Base-by-base conservation (phyloP, 2,113 vertebrate species). In the Thalassarche chlororhynchos region DNA sequence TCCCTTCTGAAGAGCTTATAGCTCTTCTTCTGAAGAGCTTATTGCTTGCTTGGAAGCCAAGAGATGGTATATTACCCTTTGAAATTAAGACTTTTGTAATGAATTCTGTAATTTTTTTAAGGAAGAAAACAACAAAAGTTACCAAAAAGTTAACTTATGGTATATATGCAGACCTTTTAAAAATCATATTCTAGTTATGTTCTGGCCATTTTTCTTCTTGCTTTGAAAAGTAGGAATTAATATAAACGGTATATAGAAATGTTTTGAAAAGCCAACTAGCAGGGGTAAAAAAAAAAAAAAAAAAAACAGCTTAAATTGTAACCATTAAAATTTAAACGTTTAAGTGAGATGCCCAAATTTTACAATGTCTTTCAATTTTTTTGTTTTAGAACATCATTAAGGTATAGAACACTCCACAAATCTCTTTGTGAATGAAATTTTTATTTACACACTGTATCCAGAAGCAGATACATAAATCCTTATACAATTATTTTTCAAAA, bases 401-500 rank as follows among this genome's bases (percentile, higher is more conserved):
- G 21, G 8, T 36, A 97, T 24, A 93, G 76, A 97, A 84, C 44
- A 97, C 70, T 87, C 93, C 87, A 97, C 65, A 93, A 52, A 90
- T 31, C 49, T 89, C 98, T 98, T 98, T 98, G 98, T 99, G 99
- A 99, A 99, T 92, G 98, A 98, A 98, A 97, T 98, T 99, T 99
- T 99, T 99, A 99, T 99, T 99, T 99, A 99, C 99, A 99, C 97
- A 98, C 97, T 98, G 99, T 99, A 99, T 99, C 98, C 98, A 98
- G 97, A 98, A 99, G 99, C 98, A 99, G 99, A 99, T 99, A 99
- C 99, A 99, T 99, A 99, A 99, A 99, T 98, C 98, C 97, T 98
- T 98, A 98, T 99, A 99, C 98, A 99, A 99, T 99, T 99, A 99
- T 99, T 99, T 99, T 98, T 98, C 98, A 98, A 99, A 99, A 99